Evolutionary conservation across 2,113 vertebrate genomes (phyloP).

Genomic region (Myodes glareolus): DNA sequence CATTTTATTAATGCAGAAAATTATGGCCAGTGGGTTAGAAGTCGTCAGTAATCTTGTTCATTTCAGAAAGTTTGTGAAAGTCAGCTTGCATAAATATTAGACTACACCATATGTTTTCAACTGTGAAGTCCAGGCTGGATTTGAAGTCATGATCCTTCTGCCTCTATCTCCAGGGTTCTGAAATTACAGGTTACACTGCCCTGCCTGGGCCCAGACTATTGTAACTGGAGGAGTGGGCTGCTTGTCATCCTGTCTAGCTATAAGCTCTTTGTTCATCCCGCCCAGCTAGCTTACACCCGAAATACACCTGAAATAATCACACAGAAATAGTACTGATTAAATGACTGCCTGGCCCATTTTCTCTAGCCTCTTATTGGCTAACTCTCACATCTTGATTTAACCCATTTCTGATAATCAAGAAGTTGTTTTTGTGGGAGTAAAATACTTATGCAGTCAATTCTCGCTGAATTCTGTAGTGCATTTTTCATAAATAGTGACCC

Average conservation of each 20-base stretch:
- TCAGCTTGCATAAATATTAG: constrained; percentile 5
- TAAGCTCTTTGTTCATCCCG: no score
- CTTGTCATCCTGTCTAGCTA: no score
- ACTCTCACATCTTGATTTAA: no score
- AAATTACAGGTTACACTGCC: neutral
- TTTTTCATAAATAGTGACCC: constrained; percentile 7
- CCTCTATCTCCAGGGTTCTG: neutral
- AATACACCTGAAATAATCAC: no score
- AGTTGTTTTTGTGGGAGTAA: neutral
- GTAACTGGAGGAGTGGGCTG: no score
- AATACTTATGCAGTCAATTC: neutral
- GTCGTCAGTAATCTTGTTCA: neutral
- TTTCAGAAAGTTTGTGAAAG: constrained; percentile 41
- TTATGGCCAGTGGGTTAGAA: neutral
- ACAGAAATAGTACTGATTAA: no score
- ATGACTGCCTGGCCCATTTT: no score
- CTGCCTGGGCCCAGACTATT: neutral
- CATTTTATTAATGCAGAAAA: constrained; percentile 36
- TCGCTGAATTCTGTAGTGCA: neutral
- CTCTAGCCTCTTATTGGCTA: no score
- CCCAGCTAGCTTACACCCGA: no score
- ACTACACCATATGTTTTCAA: neutral
- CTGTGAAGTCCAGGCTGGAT: neutral
- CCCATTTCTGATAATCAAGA: neutral
- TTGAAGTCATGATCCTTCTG: neutral